Evolutionary conservation across 2,888 invertebrate genomes (phyloP).

Genomic region (Xanthia icteritia): DNA sequence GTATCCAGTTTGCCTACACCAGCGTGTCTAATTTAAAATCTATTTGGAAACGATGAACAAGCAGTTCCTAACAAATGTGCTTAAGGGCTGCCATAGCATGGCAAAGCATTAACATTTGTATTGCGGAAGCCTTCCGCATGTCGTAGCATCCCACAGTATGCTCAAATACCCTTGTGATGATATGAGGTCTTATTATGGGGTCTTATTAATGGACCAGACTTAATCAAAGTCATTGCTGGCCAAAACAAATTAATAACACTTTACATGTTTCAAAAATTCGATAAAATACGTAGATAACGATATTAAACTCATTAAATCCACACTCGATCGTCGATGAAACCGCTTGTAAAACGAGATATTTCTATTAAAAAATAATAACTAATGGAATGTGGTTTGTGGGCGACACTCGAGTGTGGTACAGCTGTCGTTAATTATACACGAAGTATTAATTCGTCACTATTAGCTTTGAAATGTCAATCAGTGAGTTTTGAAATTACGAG

Average conservation of each 20-base stretch:
- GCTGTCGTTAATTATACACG: constrained; percentile 60
- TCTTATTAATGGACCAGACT: background rate
- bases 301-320: constrained; percentile 39
- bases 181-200: no score
- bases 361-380: constrained; percentile 63
- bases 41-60: background rate
- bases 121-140: no score
- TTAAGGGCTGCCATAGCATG: no score
- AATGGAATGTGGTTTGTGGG: constrained; percentile 69
- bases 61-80: background rate
- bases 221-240: background rate
- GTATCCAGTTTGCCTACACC: background rate
- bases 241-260: background rate
- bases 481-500: constrained; percentile 40
- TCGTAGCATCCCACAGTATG: no score
- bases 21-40: background rate
- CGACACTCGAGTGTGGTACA: constrained; percentile 52
- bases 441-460: constrained; percentile 58
- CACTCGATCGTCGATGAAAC: constrained; percentile 23
- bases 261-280: background rate
- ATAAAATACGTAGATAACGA: constrained; percentile 19
- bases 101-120: no score
- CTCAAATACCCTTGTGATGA: no score
- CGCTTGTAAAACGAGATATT: constrained; percentile 63
- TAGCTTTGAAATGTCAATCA: constrained; percentile 58